A percentile compares a stretch with the other conserved stretches of the same genome.
These are phyloP conservation scores for Holacanthus passer DNA, from an alignment of 2,113 vertebrate genomes.

Conservation along the genomic window DNA sequence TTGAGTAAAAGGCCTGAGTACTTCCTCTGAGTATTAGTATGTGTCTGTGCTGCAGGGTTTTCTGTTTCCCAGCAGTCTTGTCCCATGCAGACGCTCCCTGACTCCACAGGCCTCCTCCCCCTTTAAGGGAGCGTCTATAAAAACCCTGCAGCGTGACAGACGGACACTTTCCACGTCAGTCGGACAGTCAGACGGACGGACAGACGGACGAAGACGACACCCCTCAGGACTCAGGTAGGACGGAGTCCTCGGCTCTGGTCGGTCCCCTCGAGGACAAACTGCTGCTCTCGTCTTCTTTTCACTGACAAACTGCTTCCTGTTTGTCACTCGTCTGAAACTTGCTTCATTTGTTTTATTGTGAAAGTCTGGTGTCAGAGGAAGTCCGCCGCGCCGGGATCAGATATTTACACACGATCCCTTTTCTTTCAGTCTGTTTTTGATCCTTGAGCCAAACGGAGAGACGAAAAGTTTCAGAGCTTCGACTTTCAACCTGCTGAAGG, in stretches of 20 bases:
- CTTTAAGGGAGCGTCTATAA: conserved; percentile 57
- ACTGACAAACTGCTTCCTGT: conserved; percentile 14
- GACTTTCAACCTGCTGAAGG: conserved; percentile 38
- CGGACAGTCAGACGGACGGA: conserved; percentile 49
- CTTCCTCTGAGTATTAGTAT: too few species aligned
- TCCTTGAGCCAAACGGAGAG: neutral
- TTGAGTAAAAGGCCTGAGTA: too few species aligned
- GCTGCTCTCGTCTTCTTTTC: too few species aligned
- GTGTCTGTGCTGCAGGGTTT: conserved; percentile 4
- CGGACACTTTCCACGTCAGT: conserved; percentile 63
- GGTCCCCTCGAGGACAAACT: neutral
- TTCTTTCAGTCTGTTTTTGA: too few species aligned
- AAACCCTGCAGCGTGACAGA: conserved; percentile 23
- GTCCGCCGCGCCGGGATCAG: too few species aligned
- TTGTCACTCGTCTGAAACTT: too few species aligned
- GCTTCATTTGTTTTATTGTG: conserved; percentile 28
- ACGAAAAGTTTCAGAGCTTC: neutral
- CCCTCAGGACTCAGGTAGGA: conserved; percentile 53
- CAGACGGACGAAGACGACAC: conserved; percentile 23
- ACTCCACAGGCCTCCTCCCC: neutral
- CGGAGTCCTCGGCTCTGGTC: neutral
- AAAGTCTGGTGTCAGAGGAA: neutral
- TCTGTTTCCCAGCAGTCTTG: neutral
- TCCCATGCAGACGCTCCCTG: conserved; percentile 60
- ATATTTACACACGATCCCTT: neutral